phyloP scores from a whole-genome alignment of 2,113 vertebrate species.

The Arenaria interpres region DNA sequence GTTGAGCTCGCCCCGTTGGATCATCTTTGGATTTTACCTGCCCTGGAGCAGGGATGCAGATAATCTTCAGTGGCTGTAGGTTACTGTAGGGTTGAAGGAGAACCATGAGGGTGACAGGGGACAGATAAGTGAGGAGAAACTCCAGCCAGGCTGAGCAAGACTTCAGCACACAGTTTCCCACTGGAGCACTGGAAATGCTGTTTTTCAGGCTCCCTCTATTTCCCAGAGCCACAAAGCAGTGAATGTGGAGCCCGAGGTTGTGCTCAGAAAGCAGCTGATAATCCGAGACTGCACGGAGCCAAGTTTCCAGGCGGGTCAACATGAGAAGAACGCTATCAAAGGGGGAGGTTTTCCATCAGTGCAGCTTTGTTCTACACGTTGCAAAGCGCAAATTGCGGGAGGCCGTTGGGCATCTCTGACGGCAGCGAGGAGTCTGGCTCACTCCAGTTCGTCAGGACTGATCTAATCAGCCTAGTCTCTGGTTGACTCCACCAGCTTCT shows the following conservation, averaged over 20 bases:
- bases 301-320: neutral
- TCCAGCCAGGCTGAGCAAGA: neutral
- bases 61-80: neutral
- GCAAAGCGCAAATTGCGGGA: neutral
- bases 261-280: neutral
- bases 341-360: neutral
- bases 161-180: neutral
- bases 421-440: neutral
- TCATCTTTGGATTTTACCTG: neutral
- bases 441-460: neutral
- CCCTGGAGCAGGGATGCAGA: neutral
- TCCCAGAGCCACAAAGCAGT: neutral
- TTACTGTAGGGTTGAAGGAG: neutral
- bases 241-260: neutral
- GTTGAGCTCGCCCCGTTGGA: fast-evolving
- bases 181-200: neutral
- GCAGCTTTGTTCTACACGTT: neutral
- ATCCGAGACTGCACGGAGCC: fast-evolving
- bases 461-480: neutral
- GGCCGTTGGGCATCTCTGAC: neutral
- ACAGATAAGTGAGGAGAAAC: neutral
- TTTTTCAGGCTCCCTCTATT: neutral
- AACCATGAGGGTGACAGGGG: neutral
- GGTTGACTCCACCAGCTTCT: neutral
- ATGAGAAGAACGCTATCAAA: neutral